A percentile compares a stretch with the other conserved stretches of the same genome.
These are phyloP conservation scores for Pemphredon lugubris DNA, from an alignment of 2,888 invertebrate genomes.

Conservation along the genomic window DNA sequence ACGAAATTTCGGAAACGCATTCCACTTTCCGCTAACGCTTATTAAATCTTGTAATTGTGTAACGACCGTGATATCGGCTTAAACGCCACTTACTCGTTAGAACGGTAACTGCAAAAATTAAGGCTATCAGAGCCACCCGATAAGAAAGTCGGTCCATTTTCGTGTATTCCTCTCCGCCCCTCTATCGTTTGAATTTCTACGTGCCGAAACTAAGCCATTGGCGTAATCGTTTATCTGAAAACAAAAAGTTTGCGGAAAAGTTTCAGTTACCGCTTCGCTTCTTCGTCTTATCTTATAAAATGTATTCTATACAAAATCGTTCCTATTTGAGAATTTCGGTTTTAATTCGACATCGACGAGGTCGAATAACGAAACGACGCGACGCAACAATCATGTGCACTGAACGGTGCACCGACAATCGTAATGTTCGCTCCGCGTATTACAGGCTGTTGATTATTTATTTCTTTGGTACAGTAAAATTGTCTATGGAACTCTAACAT, in stretches of 20 bases:
- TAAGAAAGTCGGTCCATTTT: constrained; percentile 58
- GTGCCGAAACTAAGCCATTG: constrained; percentile 50
- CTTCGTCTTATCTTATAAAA: neutral
- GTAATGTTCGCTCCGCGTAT: neutral
- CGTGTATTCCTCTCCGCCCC: constrained; percentile 36
- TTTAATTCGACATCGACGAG: neutral
- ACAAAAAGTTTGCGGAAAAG: neutral
- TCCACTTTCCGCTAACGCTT: too few relatives aligned
- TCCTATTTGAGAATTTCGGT: neutral
- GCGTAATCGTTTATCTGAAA: constrained; percentile 60
- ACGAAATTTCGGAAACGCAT: too few relatives aligned
- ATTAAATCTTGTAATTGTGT: neutral
- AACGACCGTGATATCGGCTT: neutral
- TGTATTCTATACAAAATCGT: too few relatives aligned
- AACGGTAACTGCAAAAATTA: constrained; percentile 54
- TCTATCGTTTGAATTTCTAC: constrained; percentile 37
- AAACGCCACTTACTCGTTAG: constrained; percentile 60
- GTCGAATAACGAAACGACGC: neutral
- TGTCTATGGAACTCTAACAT: too few relatives aligned
- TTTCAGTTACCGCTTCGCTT: neutral
- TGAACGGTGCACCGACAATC: neutral
- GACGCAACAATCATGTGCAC: neutral
- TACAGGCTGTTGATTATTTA: neutral
- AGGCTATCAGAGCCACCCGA: constrained; percentile 51
- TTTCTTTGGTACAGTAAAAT: too few relatives aligned